phyloP scores from a whole-genome alignment of 2,888 invertebrate species.

The Stenurella melanura region DNA sequence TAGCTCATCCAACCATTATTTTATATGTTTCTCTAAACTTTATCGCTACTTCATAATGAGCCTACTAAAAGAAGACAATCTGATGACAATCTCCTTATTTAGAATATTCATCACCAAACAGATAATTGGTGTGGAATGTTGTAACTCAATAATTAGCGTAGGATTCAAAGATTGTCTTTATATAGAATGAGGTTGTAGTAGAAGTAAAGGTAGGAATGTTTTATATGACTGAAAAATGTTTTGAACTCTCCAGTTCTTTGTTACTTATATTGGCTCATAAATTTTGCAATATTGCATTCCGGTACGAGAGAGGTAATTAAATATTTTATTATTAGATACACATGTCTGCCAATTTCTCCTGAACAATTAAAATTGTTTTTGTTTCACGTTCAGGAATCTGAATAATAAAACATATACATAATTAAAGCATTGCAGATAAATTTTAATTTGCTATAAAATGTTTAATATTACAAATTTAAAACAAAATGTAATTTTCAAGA shows the following conservation, averaged over 20 bases:
- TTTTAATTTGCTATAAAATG: too few species aligned
- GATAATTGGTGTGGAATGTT: constrained; percentile 18
- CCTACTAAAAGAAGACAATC: constrained; percentile 18
- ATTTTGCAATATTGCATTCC: constrained; percentile 12
- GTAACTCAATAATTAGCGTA: constrained; percentile 27
- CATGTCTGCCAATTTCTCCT: constrained; percentile 1
- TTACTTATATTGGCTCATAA: constrained; percentile 23
- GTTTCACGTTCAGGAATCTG: background rate
- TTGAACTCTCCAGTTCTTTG: constrained; percentile 17
- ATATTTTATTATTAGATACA: constrained; percentile 28
- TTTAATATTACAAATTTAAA: too few species aligned
- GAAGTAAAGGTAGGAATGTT: constrained; percentile 10
- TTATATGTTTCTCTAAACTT: constrained; percentile 16
- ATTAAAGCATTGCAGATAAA: too few species aligned
- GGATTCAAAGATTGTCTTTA: constrained; percentile 14
- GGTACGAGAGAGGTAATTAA: constrained; percentile 18
- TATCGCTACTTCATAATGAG: constrained; percentile 20
- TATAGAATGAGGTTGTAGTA: constrained; percentile 13
- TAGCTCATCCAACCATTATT: constrained; percentile 5
- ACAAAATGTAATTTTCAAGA: too few species aligned
- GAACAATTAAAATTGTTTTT: constrained; percentile 15
- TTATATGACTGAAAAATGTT: constrained; percentile 7
- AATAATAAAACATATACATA: background rate
- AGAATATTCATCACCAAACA: constrained; percentile 21
- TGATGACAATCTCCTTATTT: constrained; percentile 29